Evolutionary conservation across 2,888 invertebrate genomes (phyloP).

Genomic region (Dicycla oo): DNA sequence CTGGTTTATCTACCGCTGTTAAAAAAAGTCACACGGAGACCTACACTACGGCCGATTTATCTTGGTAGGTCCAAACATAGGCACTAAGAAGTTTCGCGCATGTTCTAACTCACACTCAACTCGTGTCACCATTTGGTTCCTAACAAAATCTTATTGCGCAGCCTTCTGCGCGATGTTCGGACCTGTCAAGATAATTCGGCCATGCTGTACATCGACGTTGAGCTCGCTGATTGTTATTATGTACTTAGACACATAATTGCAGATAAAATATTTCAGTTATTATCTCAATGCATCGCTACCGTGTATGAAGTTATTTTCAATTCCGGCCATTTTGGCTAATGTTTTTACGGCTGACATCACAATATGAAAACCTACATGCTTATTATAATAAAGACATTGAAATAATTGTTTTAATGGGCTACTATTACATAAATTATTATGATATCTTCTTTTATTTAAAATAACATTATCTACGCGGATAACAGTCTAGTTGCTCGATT

Average conservation of each 20-base stretch:
- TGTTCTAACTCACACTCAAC: too few relatives aligned
- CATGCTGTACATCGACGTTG: neutral
- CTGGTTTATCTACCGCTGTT: neutral
- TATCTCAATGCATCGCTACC: constrained; percentile 62
- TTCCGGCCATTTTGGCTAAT: constrained; percentile 78
- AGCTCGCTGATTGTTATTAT: constrained; percentile 39
- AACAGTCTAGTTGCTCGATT: constrained; percentile 78
- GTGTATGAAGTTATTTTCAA: constrained; percentile 79
- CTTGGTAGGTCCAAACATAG: too few relatives aligned
- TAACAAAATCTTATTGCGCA: too few relatives aligned
- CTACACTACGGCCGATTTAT: too few relatives aligned
- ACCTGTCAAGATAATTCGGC: too few relatives aligned
- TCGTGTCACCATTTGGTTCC: too few relatives aligned
- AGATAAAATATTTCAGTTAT: constrained; percentile 63
- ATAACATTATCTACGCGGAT: constrained; percentile 76
- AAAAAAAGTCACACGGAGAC: constrained; percentile 5
- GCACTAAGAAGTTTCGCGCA: too few relatives aligned
- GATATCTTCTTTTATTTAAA: constrained; percentile 86
- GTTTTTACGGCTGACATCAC: constrained; percentile 79
- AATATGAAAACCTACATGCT: constrained; percentile 69
- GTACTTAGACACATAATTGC: constrained; percentile 56
- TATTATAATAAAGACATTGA: constrained; percentile 84
- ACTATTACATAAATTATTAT: constrained; percentile 79
- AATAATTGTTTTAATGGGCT: constrained; percentile 84
- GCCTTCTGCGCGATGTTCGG: too few relatives aligned